Base-by-base conservation (phyloP, 2,797 vertebrate species). In the Myotis vivesi region DNA sequence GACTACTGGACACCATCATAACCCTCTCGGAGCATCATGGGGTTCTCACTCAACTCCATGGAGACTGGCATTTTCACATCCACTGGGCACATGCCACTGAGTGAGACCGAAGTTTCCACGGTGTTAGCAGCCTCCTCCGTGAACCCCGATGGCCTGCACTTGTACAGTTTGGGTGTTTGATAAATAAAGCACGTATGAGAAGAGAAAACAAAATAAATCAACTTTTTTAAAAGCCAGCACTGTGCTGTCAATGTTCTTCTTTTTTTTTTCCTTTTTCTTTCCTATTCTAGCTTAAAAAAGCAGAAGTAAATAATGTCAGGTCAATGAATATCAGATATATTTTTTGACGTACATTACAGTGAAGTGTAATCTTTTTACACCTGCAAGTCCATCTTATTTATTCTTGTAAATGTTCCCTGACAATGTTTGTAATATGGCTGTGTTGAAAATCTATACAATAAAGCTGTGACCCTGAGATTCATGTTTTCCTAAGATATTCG, bases 271-370 rank as follows among this genome's bases (percentile, higher is more conserved):
- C 12, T 96, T 92, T 94, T 97, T 12, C 38, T 96, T 96, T 97
- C 79, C 82, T 93, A 88, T 96, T 97, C 97, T 98, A 97, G 98
- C 98, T 98, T 98, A 97, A 97, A 97, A 98, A 95, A 98, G 97
- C 97, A 98, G 98, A 98, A 95, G 98, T 98, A 98, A 98, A 98
- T 98, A 98, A 98, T 98, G 98, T 98, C 97, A 98, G 98, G 98
- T 98, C 98, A 98, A 98, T 98, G 98, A 98, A 98, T 98, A 98
- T 98, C 98, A 98, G 98, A 98, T 98, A 98, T 98, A 98, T 98
- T 98, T 98, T 98, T 98, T 98, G 98, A 98, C 98, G 98, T 98
- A 98, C 98, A 98, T 98, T 98, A 98, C 98, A 98, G 98, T 98
- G 98, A 98, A 96, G 98, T 98, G 98, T 98, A 98, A 98, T 98